These are phyloP conservation scores for Cryptoblepharus egeriae DNA, from an alignment of 2,797 vertebrate genomes.

Conservation along the genomic window DNA sequence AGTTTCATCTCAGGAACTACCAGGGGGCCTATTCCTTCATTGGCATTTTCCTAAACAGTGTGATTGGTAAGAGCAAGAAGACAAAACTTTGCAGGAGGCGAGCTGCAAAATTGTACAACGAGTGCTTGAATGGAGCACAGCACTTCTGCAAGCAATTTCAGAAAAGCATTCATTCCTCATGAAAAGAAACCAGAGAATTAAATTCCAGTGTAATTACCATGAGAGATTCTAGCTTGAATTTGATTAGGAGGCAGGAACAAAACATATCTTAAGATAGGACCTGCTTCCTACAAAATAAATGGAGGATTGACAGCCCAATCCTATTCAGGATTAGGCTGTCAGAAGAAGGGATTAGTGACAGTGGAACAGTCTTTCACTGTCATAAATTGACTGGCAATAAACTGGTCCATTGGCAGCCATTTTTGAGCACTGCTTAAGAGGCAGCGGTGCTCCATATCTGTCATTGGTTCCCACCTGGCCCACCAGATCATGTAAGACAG, in stretches of 20 bases:
- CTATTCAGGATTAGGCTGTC: too few species aligned
- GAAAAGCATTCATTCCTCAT: not conserved
- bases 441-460: too few species aligned
- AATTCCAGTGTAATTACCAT: not conserved
- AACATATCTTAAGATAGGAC: not conserved
- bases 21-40: not conserved
- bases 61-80: not conserved
- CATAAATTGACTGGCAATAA: too few species aligned
- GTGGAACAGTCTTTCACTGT: too few species aligned
- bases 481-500: too few species aligned
- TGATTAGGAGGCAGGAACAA: not conserved
- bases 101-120: not conserved
- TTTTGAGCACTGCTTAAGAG: too few species aligned
- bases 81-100: not conserved
- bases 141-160: not conserved
- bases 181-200: not conserved
- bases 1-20: not conserved
- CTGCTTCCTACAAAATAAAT: not conserved
- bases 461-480: too few species aligned
- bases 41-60: not conserved
- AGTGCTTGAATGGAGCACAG: not conserved
- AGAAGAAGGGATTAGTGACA: too few species aligned
- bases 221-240: not conserved
- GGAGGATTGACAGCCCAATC: not conserved
- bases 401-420: too few species aligned